Evolutionary conservation across 2,888 invertebrate species (phyloP), one percentile per base, ranked within the genome.

Genomic region (Baronia brevicornis): DNA sequence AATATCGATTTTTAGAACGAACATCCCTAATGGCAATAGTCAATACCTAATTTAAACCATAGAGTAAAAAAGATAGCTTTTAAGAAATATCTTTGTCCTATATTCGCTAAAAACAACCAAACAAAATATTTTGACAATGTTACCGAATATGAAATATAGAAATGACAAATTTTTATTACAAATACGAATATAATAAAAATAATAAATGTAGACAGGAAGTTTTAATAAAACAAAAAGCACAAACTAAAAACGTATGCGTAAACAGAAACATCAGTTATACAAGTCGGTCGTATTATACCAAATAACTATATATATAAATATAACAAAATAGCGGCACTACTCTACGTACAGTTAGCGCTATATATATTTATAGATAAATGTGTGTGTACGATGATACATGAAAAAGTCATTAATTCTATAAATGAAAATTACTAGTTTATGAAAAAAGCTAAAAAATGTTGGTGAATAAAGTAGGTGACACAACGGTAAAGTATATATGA

Each of bases 321-420:
- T 45, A 60, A 48, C 60, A 69, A 75, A 79, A 77, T 73, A 80
- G 80, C 82, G 82, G 79, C 80, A 78, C 73, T 66, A 74, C 64
- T 60, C 63, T 69, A 69, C 66, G 64, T 65, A 73, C 52, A 69
- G 51, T 52, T 39, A 47, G 55, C 56, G 61, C 32, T 59, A 54
- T 59, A 54, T 54, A n/a, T n/a, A n/a, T n/a, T n/a, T n/a, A n/a
- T n/a, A n/a, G n/a, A n/a, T n/a, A n/a, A n/a, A n/a, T n/a, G n/a
- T n/a, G n/a, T n/a, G n/a, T n/a, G n/a, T n/a, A 60, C 45, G 52
- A 50, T 46, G 43, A 59, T 60, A 56, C 56, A 60, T 64, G 59
- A 53, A 59, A 62, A 56, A 54, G 55, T 61, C 49, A 38, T 37
- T 26, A 30, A 43, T 34, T 40, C 36, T 52, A 39, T 26, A 58